Evolutionary conservation across 2,888 invertebrate species (phyloP).

Genomic region (Aricia artaxerxes): DNA sequence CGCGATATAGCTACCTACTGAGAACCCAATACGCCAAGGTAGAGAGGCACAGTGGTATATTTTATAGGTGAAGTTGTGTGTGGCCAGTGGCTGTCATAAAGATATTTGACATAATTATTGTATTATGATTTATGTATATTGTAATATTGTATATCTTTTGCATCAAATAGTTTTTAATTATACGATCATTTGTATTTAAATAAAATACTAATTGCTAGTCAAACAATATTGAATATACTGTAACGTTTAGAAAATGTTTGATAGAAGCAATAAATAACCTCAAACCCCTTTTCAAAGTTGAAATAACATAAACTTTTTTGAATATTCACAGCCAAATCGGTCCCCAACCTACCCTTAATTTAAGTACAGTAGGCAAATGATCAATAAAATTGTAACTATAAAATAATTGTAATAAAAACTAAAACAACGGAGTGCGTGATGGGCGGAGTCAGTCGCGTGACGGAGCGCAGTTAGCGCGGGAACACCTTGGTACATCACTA

Average conservation of each 20-base stretch:
- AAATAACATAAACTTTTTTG: background rate
- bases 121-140: no score
- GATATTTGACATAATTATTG: no score
- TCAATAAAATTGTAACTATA: conserved; percentile 4
- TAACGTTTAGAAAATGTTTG: no score
- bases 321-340: background rate
- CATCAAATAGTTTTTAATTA: no score
- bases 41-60: no score
- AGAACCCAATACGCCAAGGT: no score
- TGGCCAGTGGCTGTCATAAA: no score
- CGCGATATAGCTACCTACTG: no score
- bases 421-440: conserved; percentile 50
- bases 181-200: no score
- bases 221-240: background rate
- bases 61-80: no score
- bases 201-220: no score
- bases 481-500: conserved; percentile 64
- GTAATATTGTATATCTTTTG: no score
- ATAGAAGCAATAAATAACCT: background rate
- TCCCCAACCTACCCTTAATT: conserved; percentile 10
- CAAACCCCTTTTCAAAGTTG: background rate
- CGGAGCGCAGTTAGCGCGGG: conserved; percentile 66
- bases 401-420: conserved; percentile 37
- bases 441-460: conserved; percentile 77
- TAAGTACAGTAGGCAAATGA: conserved; percentile 11